These are phyloP conservation scores for Ephialtes manifestator DNA, from an alignment of 2,888 invertebrate genomes.

Conservation along the genomic window DNA sequence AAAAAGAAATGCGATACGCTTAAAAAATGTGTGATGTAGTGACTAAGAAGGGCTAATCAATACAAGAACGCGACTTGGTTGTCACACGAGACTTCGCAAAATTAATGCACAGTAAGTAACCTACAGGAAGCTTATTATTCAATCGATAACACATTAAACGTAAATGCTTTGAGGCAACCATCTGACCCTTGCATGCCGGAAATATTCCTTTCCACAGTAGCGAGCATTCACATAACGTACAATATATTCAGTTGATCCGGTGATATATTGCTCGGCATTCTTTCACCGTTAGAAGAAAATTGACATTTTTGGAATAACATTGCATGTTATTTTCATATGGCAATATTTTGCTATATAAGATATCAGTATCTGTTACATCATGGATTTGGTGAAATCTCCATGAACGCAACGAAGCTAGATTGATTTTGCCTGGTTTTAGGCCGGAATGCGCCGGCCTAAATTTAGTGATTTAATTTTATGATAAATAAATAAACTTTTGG, in stretches of 20 bases:
- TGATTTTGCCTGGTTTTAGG: no score
- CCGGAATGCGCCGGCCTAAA: no score
- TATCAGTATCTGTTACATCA: no score
- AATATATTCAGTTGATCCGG: not conserved
- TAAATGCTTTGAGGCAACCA: not conserved
- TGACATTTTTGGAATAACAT: not conserved
- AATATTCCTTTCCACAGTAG: not conserved
- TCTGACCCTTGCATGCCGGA: not conserved
- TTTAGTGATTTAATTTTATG: no score
- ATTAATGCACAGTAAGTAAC: not conserved
- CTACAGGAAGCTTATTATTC: conserved; percentile 1
- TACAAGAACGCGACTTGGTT: not conserved
- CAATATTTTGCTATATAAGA: no score
- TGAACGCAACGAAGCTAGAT: no score
- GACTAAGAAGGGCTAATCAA: no score
- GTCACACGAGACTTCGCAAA: not conserved
- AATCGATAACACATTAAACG: conserved; percentile 7
- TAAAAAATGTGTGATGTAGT: not conserved
- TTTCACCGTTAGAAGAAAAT: not conserved
- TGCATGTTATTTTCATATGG: no score
- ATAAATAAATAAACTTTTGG: no score
- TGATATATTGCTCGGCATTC: not conserved
- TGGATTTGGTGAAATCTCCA: no score
- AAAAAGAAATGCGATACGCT: not conserved
- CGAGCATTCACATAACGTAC: not conserved